phyloP scores from a whole-genome alignment of 2,888 invertebrate genomes.

The Drosophila testacea region DNA sequence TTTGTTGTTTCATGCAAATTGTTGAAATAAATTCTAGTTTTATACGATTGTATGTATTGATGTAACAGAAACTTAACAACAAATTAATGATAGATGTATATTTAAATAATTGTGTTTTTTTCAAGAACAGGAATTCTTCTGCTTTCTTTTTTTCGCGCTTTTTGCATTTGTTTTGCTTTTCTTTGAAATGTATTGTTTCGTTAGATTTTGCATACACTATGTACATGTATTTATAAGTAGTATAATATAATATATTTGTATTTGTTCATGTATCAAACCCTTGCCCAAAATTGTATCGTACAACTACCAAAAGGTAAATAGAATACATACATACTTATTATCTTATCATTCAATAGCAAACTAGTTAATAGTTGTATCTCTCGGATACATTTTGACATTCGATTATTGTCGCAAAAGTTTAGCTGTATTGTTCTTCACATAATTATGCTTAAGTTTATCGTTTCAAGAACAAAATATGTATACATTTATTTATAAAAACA shows the following conservation, averaged over 20 bases:
- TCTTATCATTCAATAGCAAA: constrained; percentile 27
- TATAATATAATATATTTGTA: constrained; percentile 11
- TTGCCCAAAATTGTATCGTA: constrained; percentile 40
- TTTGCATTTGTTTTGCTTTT: too few relatives aligned
- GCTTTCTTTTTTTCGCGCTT: neutral
- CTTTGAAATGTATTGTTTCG: constrained; percentile 32
- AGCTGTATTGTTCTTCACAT: constrained; percentile 29
- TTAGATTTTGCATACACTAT: constrained; percentile 37
- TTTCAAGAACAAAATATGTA: constrained; percentile 58
- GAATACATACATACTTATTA: constrained; percentile 30
- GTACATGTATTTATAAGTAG: constrained; percentile 16
- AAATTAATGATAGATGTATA: constrained; percentile 23
- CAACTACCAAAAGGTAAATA: constrained; percentile 62
- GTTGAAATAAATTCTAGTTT: constrained; percentile 36
- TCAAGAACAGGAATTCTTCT: constrained; percentile 44
- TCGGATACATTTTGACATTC: constrained; percentile 17
- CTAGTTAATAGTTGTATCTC: constrained; percentile 16
- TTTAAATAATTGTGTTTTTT: constrained; percentile 29
- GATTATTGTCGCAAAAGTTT: constrained; percentile 58
- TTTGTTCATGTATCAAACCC: constrained; percentile 48
- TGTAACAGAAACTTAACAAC: constrained; percentile 71
- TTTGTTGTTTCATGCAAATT: constrained; percentile 13
- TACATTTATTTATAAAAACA: constrained; percentile 63
- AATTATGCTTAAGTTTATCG: constrained; percentile 17
- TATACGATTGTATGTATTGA: constrained; percentile 6